Percentiles rank a stretch among this genome's conserved stretches.
Evolutionary conservation across 2,888 invertebrate genomes (phyloP).

Genomic region (Athrips mouffetella): DNA sequence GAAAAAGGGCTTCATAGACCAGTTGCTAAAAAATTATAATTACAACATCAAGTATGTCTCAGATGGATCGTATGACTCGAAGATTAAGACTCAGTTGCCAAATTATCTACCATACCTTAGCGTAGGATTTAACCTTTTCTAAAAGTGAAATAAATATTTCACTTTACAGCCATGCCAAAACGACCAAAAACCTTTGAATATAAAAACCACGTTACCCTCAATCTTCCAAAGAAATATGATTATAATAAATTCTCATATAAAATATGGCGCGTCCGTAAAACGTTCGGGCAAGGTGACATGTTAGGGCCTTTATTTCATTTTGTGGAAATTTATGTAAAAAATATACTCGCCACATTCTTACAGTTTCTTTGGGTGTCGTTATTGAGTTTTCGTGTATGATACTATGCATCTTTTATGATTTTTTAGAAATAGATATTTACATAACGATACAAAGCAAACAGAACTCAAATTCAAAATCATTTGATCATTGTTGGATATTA

Average conservation of each 20-base stretch:
- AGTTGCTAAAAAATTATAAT: no score
- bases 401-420: no score
- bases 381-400: not conserved
- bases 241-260: conserved; percentile 25
- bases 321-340: conserved; percentile 45
- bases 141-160: conserved; percentile 13
- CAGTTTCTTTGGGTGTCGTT: not conserved
- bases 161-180: conserved; percentile 9
- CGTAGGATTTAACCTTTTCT: no score
- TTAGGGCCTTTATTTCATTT: conserved; percentile 29
- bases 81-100: no score
- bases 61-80: no score
- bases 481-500: no score
- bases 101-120: no score
- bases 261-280: conserved; percentile 26
- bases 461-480: no score
- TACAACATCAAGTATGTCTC: no score
- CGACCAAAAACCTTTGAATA: conserved; percentile 23
- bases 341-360: conserved; percentile 15
- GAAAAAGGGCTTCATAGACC: no score
- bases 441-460: no score
- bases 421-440: no score
- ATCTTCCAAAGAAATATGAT: conserved; percentile 16
- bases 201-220: conserved; percentile 20
- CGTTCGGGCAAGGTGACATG: conserved; percentile 16